phyloP scores from a whole-genome alignment of 2,888 invertebrate species.

The Caenorhabditis sp. region DNA sequence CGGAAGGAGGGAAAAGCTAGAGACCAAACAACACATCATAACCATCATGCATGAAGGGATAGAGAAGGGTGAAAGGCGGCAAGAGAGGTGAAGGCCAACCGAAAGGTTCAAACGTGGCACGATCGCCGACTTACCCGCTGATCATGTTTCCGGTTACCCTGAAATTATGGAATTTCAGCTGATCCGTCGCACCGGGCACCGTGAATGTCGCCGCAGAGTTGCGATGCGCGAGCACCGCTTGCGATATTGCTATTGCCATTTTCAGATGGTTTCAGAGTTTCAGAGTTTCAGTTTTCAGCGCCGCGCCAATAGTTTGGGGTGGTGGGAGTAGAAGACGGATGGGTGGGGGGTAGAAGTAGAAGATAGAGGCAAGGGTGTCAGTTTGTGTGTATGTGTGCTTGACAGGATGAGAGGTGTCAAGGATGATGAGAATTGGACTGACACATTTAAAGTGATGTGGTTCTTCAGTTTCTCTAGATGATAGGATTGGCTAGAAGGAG shows the following conservation, averaged over 20 bases:
- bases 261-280: neutral
- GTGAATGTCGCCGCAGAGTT: conserved; percentile 66
- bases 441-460: conserved; percentile 57
- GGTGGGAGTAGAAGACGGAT: too few relatives aligned
- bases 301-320: conserved; percentile 23
- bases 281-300: conserved; percentile 19
- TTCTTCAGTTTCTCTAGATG: conserved; percentile 20
- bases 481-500: conserved; percentile 25
- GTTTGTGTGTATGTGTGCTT: conserved; percentile 47
- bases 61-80: neutral
- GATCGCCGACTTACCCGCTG: conserved; percentile 80
- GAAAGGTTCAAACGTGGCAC: conserved; percentile 5
- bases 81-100: neutral
- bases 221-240: conserved; percentile 73
- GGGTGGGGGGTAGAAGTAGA: conserved; percentile 13
- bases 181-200: conserved; percentile 65
- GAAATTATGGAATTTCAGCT: conserved; percentile 76
- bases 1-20: conserved; percentile 1
- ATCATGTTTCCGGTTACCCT: conserved; percentile 83
- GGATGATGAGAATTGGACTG: conserved; percentile 64
- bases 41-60: conserved; percentile 54
- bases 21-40: conserved; percentile 44
- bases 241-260: conserved; percentile 77
- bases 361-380: conserved; percentile 26
- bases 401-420: conserved; percentile 59